Base-by-base conservation (phyloP, 2,797 vertebrate species). In the Tapera naevia region DNA sequence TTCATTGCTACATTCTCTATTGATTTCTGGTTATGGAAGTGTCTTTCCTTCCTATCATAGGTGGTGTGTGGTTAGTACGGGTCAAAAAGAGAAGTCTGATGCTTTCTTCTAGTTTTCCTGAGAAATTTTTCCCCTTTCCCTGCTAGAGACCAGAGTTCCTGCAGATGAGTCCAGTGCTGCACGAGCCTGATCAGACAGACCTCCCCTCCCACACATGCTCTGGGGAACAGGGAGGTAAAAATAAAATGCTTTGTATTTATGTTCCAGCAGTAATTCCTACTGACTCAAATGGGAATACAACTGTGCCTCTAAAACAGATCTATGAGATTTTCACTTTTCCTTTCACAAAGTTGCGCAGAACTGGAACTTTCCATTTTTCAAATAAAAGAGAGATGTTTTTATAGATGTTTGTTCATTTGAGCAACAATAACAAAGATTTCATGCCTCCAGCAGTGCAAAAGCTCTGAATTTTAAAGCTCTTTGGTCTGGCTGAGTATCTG, bases 211-310 rank as follows among this genome's bases (percentile, higher is more conserved):
- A 46, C 54, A 45, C 5, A 0, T 78, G 78, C 73, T 88, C 73
- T 71, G 45, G 80, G 91, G 67, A 91, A 33, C 19, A 65, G 33
- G 37, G 89, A 86, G 24, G 71, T 87, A 90, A 95, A 95, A 95
- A 89, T 94, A 93, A 95, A 93, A 85, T 60, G 14, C 28, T 48
- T 86, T 86, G 35, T 72, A 65, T 91, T 86, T 94, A 17, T 72
- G 78, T 80, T 94, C 51, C 70, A 85, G 33, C 67, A 76, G 60
- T 71, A 84, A 73, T 90, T 91, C 80, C 60, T 91, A 1, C 71
- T 80, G 74, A 35, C 71, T 93, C 48, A 76, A 80, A 72, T 39
- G 71, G 85, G 56, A 94, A 45, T 88, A 58, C 70, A 86, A 75
- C 67, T 48, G 32, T 76, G 43, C 60, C 41, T 85, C 28, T 94